Evolutionary conservation across 2,888 invertebrate species (phyloP).

Genomic region (Lymantria dispar): DNA sequence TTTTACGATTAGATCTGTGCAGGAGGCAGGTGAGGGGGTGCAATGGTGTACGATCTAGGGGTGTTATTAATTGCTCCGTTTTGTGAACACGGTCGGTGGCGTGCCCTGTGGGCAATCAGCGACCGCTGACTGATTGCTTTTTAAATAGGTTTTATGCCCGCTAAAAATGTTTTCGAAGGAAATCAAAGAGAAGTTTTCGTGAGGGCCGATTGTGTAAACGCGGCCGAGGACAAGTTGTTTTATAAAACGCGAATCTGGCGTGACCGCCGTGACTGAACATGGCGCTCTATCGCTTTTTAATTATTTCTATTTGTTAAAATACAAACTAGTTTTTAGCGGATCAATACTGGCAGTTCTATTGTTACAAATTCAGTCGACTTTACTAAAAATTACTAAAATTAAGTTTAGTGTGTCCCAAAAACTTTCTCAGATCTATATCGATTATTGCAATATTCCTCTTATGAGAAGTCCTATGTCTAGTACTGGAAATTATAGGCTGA

Average conservation of each 20-base stretch:
- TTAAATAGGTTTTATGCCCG: slow-evolving; percentile 81
- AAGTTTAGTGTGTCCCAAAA: too few relatives aligned
- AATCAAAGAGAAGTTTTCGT: slow-evolving; percentile 69
- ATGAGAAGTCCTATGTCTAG: too few relatives aligned
- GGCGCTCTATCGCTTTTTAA: slow-evolving; percentile 28
- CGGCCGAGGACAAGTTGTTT: slow-evolving; percentile 57
- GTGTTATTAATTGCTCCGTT: slow-evolving; percentile 81
- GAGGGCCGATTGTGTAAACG: slow-evolving; percentile 57
- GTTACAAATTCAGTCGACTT: not conserved
- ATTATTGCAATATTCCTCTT: too few relatives aligned
- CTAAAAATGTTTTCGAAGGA: slow-evolving; percentile 76
- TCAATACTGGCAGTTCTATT: slow-evolving; percentile 1
- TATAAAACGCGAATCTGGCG: slow-evolving; percentile 42
- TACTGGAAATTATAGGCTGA: too few relatives aligned
- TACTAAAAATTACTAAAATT: not conserved
- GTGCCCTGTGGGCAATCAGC: slow-evolving; percentile 78
- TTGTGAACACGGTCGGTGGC: slow-evolving; percentile 80
- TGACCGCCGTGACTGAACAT: slow-evolving; percentile 45
- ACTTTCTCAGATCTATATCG: too few relatives aligned
- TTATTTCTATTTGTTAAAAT: slow-evolving; percentile 20
- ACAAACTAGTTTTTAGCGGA: too few relatives aligned
- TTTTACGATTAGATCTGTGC: slow-evolving; percentile 79
- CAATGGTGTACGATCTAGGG: slow-evolving; percentile 44
- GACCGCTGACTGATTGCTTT: slow-evolving; percentile 81
- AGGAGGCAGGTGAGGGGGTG: slow-evolving; percentile 48